Evolutionary conservation across 1,140 invertebrate genomes (phyloP), one percentile per base, ranked within the genome.

Genomic region (Amphibalanus amphitrite): DNA sequence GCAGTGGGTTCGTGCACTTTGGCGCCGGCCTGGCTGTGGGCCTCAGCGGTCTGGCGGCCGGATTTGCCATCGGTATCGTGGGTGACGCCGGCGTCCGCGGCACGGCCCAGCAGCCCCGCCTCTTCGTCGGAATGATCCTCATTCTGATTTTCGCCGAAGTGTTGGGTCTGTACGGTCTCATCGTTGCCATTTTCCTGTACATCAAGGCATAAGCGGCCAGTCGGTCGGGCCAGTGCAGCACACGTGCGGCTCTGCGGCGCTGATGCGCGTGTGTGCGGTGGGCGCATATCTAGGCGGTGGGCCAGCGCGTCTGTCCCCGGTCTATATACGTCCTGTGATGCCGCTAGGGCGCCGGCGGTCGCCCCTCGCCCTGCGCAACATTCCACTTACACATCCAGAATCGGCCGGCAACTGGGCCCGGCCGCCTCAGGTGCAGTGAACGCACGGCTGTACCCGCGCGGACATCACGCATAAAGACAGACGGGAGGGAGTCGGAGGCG

Each of bases 131-230:
- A 80, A 99, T 99, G 97, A 98, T 99, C 81, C 87, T 99, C 77
- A 99, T 99, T 83, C 90, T 99, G 80, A 99, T 99, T 87, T 99
- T 99, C 85, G 97, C 97, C 81, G 97, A 99, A 88, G 97, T 99
- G 81, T 88, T 99, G 84, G 97, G 97, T 89, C 90, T 99, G 75
- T 99, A 99, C 84, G 97, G 97, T 81, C 89, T 99, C 77, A 99
- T 99, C 83, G 96, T 99, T 76, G 95, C 95, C 82, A 94, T 99
- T 80, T 98, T 96, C 83, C 84, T 98, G 77, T 95, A 95, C 84
- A 91, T 93, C 79, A 95, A 93, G 85, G 73, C 74, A 28, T 75
- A 74, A 74, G 69, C 73, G 69, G 6, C 15, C 68, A 70, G 29
- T n/a, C n/a, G n/a, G n/a, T 3, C 4, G 1, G 38, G 38, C 20